phyloP scores from a whole-genome alignment of 2,113 vertebrate species.

The Recurvirostra avosetta region DNA sequence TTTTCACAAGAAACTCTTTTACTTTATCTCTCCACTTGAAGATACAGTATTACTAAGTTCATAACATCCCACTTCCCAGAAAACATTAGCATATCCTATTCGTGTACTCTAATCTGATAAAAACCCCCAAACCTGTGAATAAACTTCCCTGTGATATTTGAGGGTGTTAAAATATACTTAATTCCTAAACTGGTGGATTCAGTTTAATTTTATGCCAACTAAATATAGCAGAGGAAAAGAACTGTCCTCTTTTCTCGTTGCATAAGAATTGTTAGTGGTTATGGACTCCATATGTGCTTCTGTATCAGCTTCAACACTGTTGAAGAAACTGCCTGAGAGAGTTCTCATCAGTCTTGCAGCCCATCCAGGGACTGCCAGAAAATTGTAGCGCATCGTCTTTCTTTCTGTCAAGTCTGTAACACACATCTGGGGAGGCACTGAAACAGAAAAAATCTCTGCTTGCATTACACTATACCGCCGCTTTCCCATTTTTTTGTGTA shows the following conservation, averaged over 20 bases:
- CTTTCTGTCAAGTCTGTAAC: background rate
- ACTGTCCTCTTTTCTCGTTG: background rate
- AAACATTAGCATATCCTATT: background rate
- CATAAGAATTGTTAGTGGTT: background rate
- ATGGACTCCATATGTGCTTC: background rate
- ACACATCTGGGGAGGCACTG: background rate
- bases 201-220: background rate
- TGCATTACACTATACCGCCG: background rate
- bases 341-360: background rate
- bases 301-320: background rate
- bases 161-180: background rate
- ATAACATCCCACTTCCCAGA: conserved; percentile 10
- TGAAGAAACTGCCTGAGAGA: background rate
- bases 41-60: background rate
- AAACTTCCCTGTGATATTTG: background rate
- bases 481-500: background rate
- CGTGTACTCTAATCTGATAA: background rate
- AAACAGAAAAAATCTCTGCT: background rate
- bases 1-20: conserved; percentile 25
- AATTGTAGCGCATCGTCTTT: background rate
- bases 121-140: background rate
- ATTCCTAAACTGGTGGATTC: background rate
- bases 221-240: background rate
- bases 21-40: conserved; percentile 22
- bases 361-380: background rate